phyloP scores from a whole-genome alignment of 1,140 invertebrate genomes.

The Ceratina australensis region DNA sequence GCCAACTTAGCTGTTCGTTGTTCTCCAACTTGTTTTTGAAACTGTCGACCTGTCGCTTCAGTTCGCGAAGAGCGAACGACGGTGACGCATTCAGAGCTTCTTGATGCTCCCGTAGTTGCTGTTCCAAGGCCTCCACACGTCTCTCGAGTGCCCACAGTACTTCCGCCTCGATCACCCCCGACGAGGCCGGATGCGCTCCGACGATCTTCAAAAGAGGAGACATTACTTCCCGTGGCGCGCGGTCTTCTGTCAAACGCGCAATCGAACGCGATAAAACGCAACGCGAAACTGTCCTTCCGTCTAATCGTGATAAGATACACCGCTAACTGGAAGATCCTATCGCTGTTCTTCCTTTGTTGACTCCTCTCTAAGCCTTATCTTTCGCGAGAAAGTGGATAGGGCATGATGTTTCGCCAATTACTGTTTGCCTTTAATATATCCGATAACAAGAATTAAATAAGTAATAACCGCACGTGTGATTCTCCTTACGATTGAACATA shows the following conservation, averaged over 20 bases:
- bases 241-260: not conserved
- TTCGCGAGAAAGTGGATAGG: not conserved
- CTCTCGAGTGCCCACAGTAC: slow-evolving; percentile 79
- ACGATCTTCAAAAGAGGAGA: slow-evolving; percentile 69
- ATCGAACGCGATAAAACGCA: not conserved
- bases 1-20: slow-evolving; percentile 86
- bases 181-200: slow-evolving; percentile 74
- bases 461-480: too few relatives aligned
- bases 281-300: not conserved
- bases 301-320: not conserved
- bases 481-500: too few relatives aligned
- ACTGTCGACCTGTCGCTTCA: slow-evolving; percentile 83
- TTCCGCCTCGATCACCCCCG: slow-evolving; percentile 80
- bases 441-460: too few relatives aligned
- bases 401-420: not conserved
- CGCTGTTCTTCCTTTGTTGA: not conserved
- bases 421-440: not conserved
- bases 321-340: not conserved
- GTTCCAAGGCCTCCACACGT: slow-evolving; percentile 83
- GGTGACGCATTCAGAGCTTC: slow-evolving; percentile 75
- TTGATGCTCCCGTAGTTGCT: slow-evolving; percentile 78
- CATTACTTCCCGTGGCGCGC: not conserved
- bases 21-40: slow-evolving; percentile 86
- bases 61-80: slow-evolving; percentile 80
- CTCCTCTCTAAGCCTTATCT: not conserved